Evolutionary conservation across 2,113 vertebrate genomes (phyloP).

Genomic region (Stictonetta naevosa): DNA sequence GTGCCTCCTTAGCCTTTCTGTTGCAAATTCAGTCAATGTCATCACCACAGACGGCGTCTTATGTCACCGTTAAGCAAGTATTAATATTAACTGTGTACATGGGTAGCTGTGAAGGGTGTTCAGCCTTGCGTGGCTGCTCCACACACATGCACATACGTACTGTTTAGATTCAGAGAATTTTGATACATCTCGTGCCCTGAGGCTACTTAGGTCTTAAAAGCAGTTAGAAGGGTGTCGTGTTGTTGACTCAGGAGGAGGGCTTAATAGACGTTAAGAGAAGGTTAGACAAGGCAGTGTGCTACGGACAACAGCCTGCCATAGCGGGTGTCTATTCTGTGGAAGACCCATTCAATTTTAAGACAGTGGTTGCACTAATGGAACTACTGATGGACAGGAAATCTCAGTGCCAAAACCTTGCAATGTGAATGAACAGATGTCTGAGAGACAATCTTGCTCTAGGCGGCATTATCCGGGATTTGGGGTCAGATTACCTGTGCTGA

Average conservation of each 20-base stretch:
- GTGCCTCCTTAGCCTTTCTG: background rate
- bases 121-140: background rate
- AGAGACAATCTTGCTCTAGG: background rate
- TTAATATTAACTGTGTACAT: background rate
- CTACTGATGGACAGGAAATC: slow-evolving; percentile 1
- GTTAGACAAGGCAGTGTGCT: background rate
- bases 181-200: background rate
- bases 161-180: background rate
- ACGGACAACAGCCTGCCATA: background rate
- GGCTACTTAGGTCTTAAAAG: slow-evolving; percentile 2
- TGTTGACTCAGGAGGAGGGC: slow-evolving; percentile 27
- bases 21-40: background rate
- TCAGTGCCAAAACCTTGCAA: background rate
- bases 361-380: background rate
- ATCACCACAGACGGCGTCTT: background rate
- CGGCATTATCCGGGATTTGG: slow-evolving; percentile 51
- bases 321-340: background rate
- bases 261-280: slow-evolving; percentile 19
- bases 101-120: background rate
- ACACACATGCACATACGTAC: background rate
- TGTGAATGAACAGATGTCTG: background rate
- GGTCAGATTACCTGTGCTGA: slow-evolving; percentile 13
- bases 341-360: background rate
- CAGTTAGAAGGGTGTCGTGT: background rate
- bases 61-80: background rate